Percentiles rank a stretch among this genome's conserved stretches.
phyloP scores from a whole-genome alignment of 2,888 invertebrate species.

The Boloria selene region DNA sequence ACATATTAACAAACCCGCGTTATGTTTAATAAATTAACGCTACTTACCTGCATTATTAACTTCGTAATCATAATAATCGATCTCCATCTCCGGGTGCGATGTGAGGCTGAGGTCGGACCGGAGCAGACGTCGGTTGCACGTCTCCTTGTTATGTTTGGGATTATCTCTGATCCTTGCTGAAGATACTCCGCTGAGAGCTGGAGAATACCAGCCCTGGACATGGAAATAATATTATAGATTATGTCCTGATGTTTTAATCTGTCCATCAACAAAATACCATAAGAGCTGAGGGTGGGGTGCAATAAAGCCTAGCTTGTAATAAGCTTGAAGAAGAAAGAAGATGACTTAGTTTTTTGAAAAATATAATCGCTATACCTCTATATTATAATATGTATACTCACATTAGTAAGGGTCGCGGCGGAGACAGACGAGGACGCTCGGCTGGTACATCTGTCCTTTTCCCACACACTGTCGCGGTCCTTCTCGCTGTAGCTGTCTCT shows the following conservation, averaged over 20 bases:
- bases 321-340: no score
- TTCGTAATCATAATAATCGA: slow-evolving; percentile 95
- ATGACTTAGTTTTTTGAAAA: no score
- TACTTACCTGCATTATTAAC: slow-evolving; percentile 86
- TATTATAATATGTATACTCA: slow-evolving; percentile 59
- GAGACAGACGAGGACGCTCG: slow-evolving; percentile 77
- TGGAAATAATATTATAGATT: not conserved
- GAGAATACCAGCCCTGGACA: slow-evolving; percentile 86
- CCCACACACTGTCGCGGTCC: slow-evolving; percentile 73
- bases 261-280: no score
- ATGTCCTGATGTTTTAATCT: not conserved
- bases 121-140: slow-evolving; percentile 85
- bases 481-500: slow-evolving; percentile 70
- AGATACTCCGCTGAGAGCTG: slow-evolving; percentile 85
- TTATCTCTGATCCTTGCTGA: slow-evolving; percentile 86
- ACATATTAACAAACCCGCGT: no score
- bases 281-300: no score
- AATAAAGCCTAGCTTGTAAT: no score
- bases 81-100: slow-evolving; percentile 89
- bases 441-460: slow-evolving; percentile 71
- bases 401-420: slow-evolving; percentile 84
- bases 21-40: no score
- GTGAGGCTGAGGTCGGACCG: slow-evolving; percentile 91
- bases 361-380: no score
- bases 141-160: slow-evolving; percentile 90